phyloP scores from a whole-genome alignment of 37 sponge, comb jelly and placozoan genomes.

The Dysidea cf. avara region DNA sequence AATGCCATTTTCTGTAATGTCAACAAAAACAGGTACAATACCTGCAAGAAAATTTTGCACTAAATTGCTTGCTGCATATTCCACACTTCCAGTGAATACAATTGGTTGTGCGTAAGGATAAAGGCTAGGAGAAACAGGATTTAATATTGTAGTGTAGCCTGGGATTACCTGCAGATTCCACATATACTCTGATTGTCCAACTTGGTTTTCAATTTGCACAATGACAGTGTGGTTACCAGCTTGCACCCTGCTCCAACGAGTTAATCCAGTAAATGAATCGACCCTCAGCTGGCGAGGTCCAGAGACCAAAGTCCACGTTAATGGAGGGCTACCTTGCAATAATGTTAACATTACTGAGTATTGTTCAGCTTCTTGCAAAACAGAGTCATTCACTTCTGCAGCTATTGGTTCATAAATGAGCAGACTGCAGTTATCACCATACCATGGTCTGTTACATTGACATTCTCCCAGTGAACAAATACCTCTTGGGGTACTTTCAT shows the following conservation, averaged over 20 bases:
- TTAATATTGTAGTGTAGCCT: conserved; percentile 27
- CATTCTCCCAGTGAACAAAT: too few species aligned
- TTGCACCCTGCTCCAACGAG: conserved; percentile 11
- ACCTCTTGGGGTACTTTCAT: too few species aligned
- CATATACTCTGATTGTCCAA: neutral
- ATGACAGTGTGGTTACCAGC: conserved; percentile 43
- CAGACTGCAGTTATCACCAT: too few species aligned
- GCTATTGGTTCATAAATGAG: conserved; percentile 12
- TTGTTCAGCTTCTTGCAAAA: conserved; percentile 17
- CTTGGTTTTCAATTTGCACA: too few species aligned
- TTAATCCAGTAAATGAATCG: neutral
- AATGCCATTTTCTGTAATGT: neutral
- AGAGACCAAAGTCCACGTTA: conserved; percentile 20
- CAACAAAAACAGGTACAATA: conserved; percentile 30
- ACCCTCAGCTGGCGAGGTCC: conserved; percentile 12
- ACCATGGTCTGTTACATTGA: too few species aligned
- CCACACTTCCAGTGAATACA: conserved; percentile 6
- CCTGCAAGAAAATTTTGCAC: conserved; percentile 4
- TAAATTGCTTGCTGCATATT: conserved; percentile 1
- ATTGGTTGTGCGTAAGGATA: conserved; percentile 17
- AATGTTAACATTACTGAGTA: neutral
- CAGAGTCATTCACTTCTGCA: conserved; percentile 9
- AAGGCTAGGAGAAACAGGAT: neutral
- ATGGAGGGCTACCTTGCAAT: conserved; percentile 22
- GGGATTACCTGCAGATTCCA: conserved; percentile 14